These are phyloP conservation scores for Tychaedon coryphoeus DNA, from an alignment of 2,113 vertebrate species.

Conservation along the genomic window DNA sequence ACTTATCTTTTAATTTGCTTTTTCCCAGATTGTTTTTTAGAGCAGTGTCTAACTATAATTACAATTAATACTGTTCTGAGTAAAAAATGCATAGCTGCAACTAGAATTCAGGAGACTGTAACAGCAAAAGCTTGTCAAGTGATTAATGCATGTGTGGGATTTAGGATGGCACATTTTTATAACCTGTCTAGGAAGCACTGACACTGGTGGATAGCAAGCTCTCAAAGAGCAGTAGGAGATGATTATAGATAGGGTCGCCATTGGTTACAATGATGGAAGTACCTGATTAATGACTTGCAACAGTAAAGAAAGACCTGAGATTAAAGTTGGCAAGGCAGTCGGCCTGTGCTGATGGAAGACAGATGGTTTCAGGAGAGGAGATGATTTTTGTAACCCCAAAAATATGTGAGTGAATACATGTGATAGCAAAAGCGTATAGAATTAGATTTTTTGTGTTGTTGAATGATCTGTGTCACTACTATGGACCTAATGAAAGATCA, in stretches of 20 bases:
- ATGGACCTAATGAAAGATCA: background rate
- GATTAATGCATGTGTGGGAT: slow-evolving; percentile 33
- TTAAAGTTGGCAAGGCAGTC: slow-evolving; percentile 7
- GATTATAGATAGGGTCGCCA: slow-evolving; percentile 37
- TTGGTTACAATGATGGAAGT: slow-evolving; percentile 28
- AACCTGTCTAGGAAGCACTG: background rate
- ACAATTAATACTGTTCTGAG: background rate
- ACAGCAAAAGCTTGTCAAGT: background rate
- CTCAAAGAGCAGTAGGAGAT: slow-evolving; percentile 12
- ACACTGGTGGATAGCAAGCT: background rate
- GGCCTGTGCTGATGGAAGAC: slow-evolving; percentile 5
- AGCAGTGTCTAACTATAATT: background rate
- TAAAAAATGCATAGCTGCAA: background rate
- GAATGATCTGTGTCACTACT: background rate
- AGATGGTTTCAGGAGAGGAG: background rate
- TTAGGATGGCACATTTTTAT: slow-evolving; percentile 41
- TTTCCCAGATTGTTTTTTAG: background rate
- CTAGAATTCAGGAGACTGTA: background rate
- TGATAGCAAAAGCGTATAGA: background rate
- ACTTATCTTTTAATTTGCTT: background rate
- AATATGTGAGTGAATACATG: background rate
- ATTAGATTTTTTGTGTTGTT: background rate
- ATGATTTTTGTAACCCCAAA: slow-evolving; percentile 8
- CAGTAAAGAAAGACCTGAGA: background rate
- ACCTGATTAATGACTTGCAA: slow-evolving; percentile 49